Evolutionary conservation across 2,113 vertebrate genomes (phyloP), one percentile per base, ranked within the genome.

Genomic region (Chascanopsetta lugubris): DNA sequence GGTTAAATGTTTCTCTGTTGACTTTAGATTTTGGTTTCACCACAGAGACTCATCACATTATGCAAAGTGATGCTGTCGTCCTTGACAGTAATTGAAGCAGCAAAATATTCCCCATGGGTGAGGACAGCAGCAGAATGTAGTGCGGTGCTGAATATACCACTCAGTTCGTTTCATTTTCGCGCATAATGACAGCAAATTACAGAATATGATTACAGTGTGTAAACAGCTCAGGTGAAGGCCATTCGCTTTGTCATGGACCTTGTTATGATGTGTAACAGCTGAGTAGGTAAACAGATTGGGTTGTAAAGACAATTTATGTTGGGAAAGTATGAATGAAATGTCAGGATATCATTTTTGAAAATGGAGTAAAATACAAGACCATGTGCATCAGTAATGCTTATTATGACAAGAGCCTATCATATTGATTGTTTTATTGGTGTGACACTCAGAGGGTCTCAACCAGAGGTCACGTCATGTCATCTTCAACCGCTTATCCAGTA

Each of bases 41-140:
- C n/a, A n/a, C 26, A 13, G 47, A 49, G 47, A 26, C 10, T 49
- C 13, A 20, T 49, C 47, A 49, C 47, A 26, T 49, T 49, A 49
- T 49, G 47, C 24, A 49, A 49, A 49, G 47, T 49, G 24, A 26
- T 25, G 24, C 47, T 49, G 47, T 24, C 25, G 47, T 26, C 12
- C 24, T 49, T 26, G 47, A 49, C 24, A 26, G 13, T 26, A 26
- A 49, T 49, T 49, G 47, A 49, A 22, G 4, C 22, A 17, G 22
- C 47, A 26, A 25, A 49, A 48, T 48, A 25, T 48, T 48, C 46
- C 22, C 47, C 8, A 12, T 49, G 47, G 24, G 8, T 17, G 8
- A 49, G 47, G 13, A 49, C 47, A 1, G 26, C 13, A 49, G 47
- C 47, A 49, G 12, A 49, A 49, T 17, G 24, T 6, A 26, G 22